Conservation (phyloP, 2,797 vertebrate genomes). For the Falco berigora region DNA sequence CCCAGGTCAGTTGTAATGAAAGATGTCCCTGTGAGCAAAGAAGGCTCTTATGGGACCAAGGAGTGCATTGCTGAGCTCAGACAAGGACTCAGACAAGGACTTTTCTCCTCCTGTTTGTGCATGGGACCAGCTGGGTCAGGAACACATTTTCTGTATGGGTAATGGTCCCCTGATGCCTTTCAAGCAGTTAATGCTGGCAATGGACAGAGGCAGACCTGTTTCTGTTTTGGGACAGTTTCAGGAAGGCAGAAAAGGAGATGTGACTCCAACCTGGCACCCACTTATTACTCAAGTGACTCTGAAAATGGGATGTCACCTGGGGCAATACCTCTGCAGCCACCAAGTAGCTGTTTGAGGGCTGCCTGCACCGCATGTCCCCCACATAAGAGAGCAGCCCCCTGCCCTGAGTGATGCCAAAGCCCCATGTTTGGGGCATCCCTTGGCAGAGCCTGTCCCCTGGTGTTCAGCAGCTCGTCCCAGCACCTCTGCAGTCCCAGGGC, state of each 20-base stretch:
- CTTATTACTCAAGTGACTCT: neutral
- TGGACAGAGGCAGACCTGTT: neutral
- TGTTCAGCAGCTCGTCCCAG: neutral
- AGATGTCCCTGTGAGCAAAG: neutral
- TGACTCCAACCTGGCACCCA: accelerated
- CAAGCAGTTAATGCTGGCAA: neutral
- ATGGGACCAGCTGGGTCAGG: neutral
- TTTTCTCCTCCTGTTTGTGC: neutral
- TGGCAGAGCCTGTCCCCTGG: neutral
- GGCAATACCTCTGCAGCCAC: neutral
- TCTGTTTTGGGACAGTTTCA: neutral
- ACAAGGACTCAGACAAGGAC: neutral
- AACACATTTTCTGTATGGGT: accelerated
- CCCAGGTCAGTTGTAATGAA: neutral
- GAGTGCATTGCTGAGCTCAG: neutral
- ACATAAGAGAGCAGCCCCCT: neutral
- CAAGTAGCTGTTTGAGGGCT: neutral
- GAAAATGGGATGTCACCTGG: neutral
- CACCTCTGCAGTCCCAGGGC: neutral
- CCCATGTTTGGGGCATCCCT: neutral
- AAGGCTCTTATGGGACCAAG: neutral
- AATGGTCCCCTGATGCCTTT: neutral
- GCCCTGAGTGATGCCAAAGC: accelerated
- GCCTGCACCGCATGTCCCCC: accelerated
- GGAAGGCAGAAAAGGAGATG: neutral